Evolutionary conservation across 2,113 vertebrate species (phyloP).

Genomic region (Oncorhynchus clarkii): DNA sequence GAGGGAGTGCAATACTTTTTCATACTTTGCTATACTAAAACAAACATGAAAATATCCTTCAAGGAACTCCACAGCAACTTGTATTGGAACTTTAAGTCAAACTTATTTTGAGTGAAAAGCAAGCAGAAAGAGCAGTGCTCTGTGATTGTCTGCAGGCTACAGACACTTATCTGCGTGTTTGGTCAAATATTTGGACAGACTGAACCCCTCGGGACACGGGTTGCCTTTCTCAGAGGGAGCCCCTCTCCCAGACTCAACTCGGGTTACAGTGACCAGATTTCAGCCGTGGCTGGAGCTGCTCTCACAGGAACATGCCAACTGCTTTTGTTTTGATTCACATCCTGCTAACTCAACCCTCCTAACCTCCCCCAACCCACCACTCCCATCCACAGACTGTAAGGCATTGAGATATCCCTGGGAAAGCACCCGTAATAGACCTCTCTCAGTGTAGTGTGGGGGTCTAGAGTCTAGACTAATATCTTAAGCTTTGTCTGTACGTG

Average conservation of each 20-base stretch:
- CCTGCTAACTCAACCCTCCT: not conserved
- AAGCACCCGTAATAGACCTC: not conserved
- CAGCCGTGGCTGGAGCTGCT: slow-evolving; percentile 2
- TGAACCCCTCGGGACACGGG: not conserved
- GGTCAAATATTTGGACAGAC: slow-evolving; percentile 11
- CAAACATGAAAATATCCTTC: too few relatives aligned
- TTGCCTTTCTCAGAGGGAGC: slow-evolving; percentile 8
- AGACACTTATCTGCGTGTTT: slow-evolving; percentile 12
- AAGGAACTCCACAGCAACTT: too few relatives aligned
- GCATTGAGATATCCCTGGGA: slow-evolving; percentile 13
- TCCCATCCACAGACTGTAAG: slow-evolving; percentile 1
- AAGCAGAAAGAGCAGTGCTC: not conserved
- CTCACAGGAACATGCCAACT: slow-evolving; percentile 12
- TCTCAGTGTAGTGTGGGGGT: not conserved
- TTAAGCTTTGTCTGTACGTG: not conserved
- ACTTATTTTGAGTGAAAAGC: not conserved
- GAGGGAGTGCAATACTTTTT: too few relatives aligned
- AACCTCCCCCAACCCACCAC: not conserved
- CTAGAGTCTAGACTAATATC: not conserved
- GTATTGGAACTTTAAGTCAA: not conserved
- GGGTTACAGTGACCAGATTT: slow-evolving; percentile 8
- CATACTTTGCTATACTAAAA: too few relatives aligned
- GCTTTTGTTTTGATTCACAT: slow-evolving; percentile 16
- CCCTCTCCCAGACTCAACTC: slow-evolving; percentile 11
- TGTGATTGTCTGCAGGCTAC: slow-evolving; percentile 13